Evolutionary conservation across 2,888 invertebrate genomes (phyloP).

Genomic region (Diaperis boleti): DNA sequence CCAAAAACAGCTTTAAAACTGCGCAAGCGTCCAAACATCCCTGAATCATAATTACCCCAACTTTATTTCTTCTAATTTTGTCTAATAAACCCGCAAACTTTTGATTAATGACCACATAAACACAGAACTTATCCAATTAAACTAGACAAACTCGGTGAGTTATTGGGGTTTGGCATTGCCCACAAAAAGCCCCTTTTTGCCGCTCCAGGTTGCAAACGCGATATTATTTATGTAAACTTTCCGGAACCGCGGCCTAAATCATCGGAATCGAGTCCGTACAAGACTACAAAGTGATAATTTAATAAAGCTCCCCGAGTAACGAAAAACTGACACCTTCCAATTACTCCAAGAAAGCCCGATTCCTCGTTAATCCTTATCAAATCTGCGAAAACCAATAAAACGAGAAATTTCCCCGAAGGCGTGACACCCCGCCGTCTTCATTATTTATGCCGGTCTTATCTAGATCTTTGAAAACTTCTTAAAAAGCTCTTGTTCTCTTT

Average conservation of each 20-base stretch:
- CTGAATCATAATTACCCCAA: slow-evolving; percentile 14
- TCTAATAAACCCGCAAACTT: slow-evolving; percentile 27
- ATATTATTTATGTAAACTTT: background rate
- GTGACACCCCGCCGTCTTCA: slow-evolving; percentile 35
- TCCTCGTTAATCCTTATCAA: background rate
- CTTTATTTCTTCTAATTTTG: slow-evolving; percentile 28
- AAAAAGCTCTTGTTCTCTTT: slow-evolving; percentile 37
- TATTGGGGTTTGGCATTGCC: slow-evolving; percentile 22
- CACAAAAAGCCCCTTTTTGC: slow-evolving; percentile 14
- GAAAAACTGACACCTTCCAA: background rate
- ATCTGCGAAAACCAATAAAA: slow-evolving; percentile 13
- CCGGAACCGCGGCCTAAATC: background rate
- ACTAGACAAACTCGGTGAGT: slow-evolving; percentile 25
- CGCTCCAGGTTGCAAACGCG: slow-evolving; percentile 13
- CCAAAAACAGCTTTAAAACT: too few relatives aligned
- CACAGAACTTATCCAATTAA: slow-evolving; percentile 35
- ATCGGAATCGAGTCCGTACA: background rate
- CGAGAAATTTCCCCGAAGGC: slow-evolving; percentile 18
- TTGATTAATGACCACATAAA: slow-evolving; percentile 32
- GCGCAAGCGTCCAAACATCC: background rate
- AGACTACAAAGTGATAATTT: too few relatives aligned
- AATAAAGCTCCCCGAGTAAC: too few relatives aligned
- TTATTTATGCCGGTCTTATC: slow-evolving; percentile 41
- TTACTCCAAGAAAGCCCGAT: background rate
- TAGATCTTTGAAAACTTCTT: slow-evolving; percentile 40